A percentile compares a stretch with the other conserved stretches of the same genome.
phyloP scores from a whole-genome alignment of 2,797 vertebrate species.

The Bradypodion ventrale region DNA sequence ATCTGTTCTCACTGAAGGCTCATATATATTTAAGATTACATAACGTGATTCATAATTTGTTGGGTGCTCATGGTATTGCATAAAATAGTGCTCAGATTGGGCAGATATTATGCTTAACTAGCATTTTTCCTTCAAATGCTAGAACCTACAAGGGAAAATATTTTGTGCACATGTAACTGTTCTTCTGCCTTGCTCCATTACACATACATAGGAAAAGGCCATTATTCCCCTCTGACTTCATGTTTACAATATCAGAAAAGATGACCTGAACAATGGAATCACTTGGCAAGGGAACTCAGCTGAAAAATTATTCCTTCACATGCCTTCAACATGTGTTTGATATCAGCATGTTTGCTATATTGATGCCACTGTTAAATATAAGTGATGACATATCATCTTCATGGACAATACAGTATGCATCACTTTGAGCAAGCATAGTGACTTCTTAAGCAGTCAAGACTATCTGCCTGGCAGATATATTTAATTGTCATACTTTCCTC shows the following conservation, averaged over 20 bases:
- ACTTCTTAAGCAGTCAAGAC: slow-evolving; percentile 33
- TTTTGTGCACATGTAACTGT: not conserved
- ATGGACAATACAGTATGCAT: slow-evolving; percentile 39
- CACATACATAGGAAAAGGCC: slow-evolving; percentile 17
- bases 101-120: not conserved
- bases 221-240: slow-evolving; percentile 25
- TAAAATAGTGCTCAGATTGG: not conserved
- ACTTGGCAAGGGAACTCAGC: slow-evolving; percentile 59
- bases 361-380: slow-evolving; percentile 62
- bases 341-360: slow-evolving; percentile 48
- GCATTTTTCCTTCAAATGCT: not conserved
- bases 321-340: slow-evolving; percentile 36
- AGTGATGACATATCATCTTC: slow-evolving; percentile 63
- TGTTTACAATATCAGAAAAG: slow-evolving; percentile 47
- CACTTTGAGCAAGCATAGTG: slow-evolving; percentile 10
- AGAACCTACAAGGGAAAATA: not conserved
- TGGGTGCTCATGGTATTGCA: not conserved
- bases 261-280: slow-evolving; percentile 52
- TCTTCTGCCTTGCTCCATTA: slow-evolving; percentile 19
- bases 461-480: not conserved
- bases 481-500: slow-evolving; percentile 3
- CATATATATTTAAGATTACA: not conserved
- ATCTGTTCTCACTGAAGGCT: not conserved
- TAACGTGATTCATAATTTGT: not conserved
- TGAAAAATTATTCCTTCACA: slow-evolving; percentile 55